Evolutionary conservation across 2,797 vertebrate species (phyloP).

Genomic region (Pteronotus mesoamericanus): DNA sequence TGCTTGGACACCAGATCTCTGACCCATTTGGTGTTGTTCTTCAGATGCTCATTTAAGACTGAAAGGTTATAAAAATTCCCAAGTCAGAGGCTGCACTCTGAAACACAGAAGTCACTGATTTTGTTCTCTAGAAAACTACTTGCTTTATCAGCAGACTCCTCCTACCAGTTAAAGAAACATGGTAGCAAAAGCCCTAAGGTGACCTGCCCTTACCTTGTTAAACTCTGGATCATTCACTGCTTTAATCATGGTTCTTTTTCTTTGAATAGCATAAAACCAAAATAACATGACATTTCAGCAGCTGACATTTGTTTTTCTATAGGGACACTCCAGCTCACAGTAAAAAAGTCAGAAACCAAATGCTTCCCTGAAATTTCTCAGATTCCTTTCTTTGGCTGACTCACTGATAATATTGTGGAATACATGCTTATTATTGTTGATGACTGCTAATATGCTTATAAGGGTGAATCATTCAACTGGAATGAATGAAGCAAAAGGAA

Average conservation of each 20-base stretch:
- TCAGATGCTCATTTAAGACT: background rate
- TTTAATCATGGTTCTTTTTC: background rate
- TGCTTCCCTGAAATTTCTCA: background rate
- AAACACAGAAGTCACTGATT: background rate
- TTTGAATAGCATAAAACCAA: conserved; percentile 45
- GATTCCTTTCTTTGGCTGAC: background rate
- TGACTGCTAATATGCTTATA: background rate
- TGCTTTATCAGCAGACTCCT: background rate
- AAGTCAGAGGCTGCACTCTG: background rate
- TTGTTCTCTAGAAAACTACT: background rate
- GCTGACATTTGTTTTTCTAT: background rate
- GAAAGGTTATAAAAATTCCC: background rate
- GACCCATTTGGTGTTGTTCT: background rate
- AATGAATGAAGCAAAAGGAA: background rate
- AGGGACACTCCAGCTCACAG: background rate
- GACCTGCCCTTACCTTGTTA: background rate
- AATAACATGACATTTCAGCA: conserved; percentile 46
- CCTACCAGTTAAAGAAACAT: background rate
- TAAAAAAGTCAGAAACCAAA: background rate
- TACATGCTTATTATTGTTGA: background rate
- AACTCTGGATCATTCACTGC: background rate
- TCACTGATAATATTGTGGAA: background rate
- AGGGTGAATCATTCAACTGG: background rate
- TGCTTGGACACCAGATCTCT: background rate
- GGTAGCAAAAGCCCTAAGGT: background rate